Base-by-base conservation (phyloP, 1,140 invertebrate genomes). In the Vanessa atalanta region DNA sequence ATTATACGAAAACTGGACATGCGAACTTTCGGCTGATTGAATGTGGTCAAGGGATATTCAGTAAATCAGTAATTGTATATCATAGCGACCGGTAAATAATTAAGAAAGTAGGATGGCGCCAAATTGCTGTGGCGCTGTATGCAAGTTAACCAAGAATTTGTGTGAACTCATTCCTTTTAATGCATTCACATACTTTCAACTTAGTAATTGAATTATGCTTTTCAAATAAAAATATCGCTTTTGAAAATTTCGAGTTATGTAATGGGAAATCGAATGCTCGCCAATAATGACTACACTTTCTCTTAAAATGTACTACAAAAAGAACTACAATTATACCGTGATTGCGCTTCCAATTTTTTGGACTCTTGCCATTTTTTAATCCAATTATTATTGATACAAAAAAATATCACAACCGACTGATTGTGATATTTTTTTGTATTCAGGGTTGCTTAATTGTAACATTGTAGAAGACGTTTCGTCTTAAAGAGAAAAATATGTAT, bases 21-120 rank as follows among this genome's bases (percentile, higher is more conserved):
- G 51, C 51, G 8, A 16, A 20, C 20, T 57, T 57, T 57, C 50
- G 20, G 23, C 20, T 57, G 53, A 57, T 57, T 57, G 13, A 61
- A 61, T 37, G 23, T 16, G n/a, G 26, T 61, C 26, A 61, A 61
- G 57, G 57, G 26, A 37, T 8, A 61, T 37, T 57, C 13, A 23
- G 31, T 61, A n/a, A 61, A 31, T 61, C 23, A 61, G 31, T 37
- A 61, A 61, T 31, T 61, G 15, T 61, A 61, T 61, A 61, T 61
- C 57, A 31, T 61, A 61, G 57, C 57, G 57, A 47, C 26, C 47
- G 67, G 72, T 75, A 74, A 75, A 78, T 79, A 85, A 83, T 84
- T 80, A 83, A 83, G 79, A 84, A 87, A 85, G 82, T 83, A 79
- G 77, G 81, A 79, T 84, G 81, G 82, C 79, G 79, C 80, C 81